These are phyloP conservation scores for Musca domestica DNA, from an alignment of 1,140 invertebrate species.

Conservation along the genomic window DNA sequence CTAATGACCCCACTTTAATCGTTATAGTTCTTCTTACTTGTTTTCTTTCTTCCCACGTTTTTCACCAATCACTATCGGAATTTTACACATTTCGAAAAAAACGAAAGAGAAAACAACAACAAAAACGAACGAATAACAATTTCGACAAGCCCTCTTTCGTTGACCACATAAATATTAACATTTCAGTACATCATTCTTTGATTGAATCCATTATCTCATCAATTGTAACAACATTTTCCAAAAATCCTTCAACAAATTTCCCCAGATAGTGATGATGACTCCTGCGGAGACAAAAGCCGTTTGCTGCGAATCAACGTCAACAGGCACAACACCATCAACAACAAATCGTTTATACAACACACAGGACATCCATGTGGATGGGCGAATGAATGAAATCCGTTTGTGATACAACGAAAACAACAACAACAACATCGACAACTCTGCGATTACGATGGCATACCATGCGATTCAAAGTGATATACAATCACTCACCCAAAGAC, in stretches of 20 bases:
- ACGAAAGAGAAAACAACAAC: too few relatives aligned
- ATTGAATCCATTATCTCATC: constrained; percentile 9
- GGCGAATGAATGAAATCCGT: background rate
- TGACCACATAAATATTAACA: background rate
- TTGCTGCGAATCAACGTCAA: constrained; percentile 6
- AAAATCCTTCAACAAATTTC: constrained; percentile 15
- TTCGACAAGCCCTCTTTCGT: too few relatives aligned
- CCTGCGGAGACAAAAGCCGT: background rate
- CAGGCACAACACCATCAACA: constrained; percentile 18
- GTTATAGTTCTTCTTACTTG: too few relatives aligned
- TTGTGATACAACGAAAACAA: too few relatives aligned
- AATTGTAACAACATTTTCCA: constrained; percentile 10
- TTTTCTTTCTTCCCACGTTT: too few relatives aligned
- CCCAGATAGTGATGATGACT: constrained; percentile 6
- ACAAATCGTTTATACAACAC: constrained; percentile 9
- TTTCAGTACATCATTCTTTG: constrained; percentile 9
- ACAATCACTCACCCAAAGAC: constrained; percentile 7
- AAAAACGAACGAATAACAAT: too few relatives aligned
- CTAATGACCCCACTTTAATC: too few relatives aligned
- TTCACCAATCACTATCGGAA: too few relatives aligned
- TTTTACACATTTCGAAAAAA: too few relatives aligned
- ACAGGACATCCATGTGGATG: background rate
- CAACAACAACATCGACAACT: too few relatives aligned
- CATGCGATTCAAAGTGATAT: background rate
- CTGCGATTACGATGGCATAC: too few relatives aligned